These are phyloP conservation scores for Xylota sylvarum DNA, from an alignment of 2,888 invertebrate species.

Conservation along the genomic window DNA sequence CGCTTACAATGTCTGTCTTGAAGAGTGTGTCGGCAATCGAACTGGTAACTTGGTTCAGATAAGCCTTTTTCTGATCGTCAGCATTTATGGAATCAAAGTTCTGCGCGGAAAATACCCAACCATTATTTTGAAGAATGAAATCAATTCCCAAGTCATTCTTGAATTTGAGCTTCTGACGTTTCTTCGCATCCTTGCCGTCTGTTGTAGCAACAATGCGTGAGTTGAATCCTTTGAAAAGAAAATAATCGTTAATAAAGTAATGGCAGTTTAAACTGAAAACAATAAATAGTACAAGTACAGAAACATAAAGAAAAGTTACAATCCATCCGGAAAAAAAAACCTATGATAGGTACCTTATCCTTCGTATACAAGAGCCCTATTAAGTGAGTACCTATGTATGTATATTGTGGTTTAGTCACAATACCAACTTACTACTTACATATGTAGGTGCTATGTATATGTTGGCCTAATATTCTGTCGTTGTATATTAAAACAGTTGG, in stretches of 20 bases:
- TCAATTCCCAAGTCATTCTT: conserved; percentile 88
- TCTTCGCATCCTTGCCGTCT: conserved; percentile 87
- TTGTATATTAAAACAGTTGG: too few relatives aligned
- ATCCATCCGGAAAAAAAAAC: too few relatives aligned
- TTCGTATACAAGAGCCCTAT: too few relatives aligned
- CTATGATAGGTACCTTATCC: too few relatives aligned
- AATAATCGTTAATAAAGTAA: background rate
- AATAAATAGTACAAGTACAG: too few relatives aligned
- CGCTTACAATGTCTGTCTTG: conserved; percentile 83
- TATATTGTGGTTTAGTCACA: too few relatives aligned
- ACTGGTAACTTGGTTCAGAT: conserved; percentile 80
- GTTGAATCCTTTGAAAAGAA: conserved; percentile 86
- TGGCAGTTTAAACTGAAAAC: too few relatives aligned
- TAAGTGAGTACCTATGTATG: too few relatives aligned
- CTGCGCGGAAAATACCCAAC: conserved; percentile 83
- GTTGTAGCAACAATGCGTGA: conserved; percentile 88
- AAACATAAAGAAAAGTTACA: too few relatives aligned
- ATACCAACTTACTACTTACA: too few relatives aligned
- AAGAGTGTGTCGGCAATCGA: conserved; percentile 83
- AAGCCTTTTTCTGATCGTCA: conserved; percentile 81
- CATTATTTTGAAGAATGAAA: conserved; percentile 86
- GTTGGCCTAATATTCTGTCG: too few relatives aligned
- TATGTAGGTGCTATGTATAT: too few relatives aligned
- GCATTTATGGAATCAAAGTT: conserved; percentile 81
- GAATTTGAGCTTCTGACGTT: conserved; percentile 86